A percentile compares a stretch with the other conserved stretches of the same genome.
phyloP scores from a whole-genome alignment of 2,797 vertebrate genomes.

The Mycteria americana region DNA sequence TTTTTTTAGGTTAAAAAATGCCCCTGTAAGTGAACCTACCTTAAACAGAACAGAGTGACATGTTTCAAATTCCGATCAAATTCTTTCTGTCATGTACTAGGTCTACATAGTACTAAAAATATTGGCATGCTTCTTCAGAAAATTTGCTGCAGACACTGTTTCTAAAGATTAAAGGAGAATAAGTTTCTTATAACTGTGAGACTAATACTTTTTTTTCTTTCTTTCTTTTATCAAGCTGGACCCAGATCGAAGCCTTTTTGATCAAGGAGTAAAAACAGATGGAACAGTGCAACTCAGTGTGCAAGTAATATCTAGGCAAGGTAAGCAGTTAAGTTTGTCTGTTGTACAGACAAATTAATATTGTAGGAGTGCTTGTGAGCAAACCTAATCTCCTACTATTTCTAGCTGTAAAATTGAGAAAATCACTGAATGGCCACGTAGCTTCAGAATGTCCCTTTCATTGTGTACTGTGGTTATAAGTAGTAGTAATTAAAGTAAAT shows the following conservation, averaged over 20 bases:
- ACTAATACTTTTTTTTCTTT: neutral
- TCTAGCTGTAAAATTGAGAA: neutral
- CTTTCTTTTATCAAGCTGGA: conserved; percentile 81
- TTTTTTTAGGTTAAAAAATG: neutral
- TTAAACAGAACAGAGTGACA: neutral
- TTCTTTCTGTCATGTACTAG: neutral
- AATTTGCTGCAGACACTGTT: neutral
- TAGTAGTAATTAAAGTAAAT: neutral
- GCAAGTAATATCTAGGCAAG: conserved; percentile 95
- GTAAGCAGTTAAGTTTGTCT: conserved; percentile 67
- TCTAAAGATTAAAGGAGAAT: neutral
- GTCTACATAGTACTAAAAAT: neutral
- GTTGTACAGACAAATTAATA: neutral
- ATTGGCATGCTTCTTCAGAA: neutral
- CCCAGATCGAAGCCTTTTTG: conserved; percentile 96
- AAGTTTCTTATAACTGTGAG: neutral
- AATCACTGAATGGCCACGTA: neutral
- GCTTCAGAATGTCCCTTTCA: neutral
- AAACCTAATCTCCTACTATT: neutral
- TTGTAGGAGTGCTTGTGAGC: neutral
- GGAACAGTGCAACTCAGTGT: conserved; percentile 99
- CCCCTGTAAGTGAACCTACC: neutral
- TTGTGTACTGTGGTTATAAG: neutral
- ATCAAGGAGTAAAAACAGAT: conserved; percentile 98
- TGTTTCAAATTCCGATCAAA: neutral